Base-by-base conservation (phyloP, 2,888 invertebrate genomes). In the Chloromyia formosa region DNA sequence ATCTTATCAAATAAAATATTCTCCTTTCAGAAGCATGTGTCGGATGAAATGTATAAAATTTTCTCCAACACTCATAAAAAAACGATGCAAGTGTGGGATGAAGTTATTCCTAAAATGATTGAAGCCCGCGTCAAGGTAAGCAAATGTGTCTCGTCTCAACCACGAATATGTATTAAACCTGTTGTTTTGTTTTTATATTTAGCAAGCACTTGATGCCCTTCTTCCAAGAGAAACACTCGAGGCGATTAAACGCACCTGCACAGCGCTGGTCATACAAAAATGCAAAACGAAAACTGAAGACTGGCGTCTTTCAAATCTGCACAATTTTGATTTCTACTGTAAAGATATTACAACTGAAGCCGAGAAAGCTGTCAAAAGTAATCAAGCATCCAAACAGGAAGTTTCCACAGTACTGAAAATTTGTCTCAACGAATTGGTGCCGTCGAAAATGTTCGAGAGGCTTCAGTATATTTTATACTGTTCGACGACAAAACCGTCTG, bases 271-370 rank as follows among this genome's bases (percentile, higher is more conserved):
- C 1, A 82, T 82, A 0, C 86, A 87, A 77, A 86, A 87, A 79
- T 87, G 88, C 5, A 80, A 81, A 53, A 85, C 86, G 16, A 86
- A 88, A 68, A 86, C 90, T 22, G 81, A 86, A 58, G 87, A 89
- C 40, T 91, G 90, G 90, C 84, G 88, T 1, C 82, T 85, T 20
- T 83, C 87, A 0, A 89, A 89, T 77, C 82, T 89, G 0, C 82
- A 79, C 60, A 75, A 77, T 75, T 74, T 80, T 76, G 82, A 80
- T 20, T 80, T 86, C 16, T 86, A 85, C 75, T 79, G 79, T 1
- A 86, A 84, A 78, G 83, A 85, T 73, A 82, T 86, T 53, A 82
- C 83, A 23, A 69, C 72, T 1, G 81, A 82, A 72, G 79, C 81
- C 4, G 78, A 80, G 14, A 82, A 80, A 71, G 71, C 80, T 14